Conservation (phyloP, 2,113 vertebrate species). For the Anas platyrhynchos region DNA sequence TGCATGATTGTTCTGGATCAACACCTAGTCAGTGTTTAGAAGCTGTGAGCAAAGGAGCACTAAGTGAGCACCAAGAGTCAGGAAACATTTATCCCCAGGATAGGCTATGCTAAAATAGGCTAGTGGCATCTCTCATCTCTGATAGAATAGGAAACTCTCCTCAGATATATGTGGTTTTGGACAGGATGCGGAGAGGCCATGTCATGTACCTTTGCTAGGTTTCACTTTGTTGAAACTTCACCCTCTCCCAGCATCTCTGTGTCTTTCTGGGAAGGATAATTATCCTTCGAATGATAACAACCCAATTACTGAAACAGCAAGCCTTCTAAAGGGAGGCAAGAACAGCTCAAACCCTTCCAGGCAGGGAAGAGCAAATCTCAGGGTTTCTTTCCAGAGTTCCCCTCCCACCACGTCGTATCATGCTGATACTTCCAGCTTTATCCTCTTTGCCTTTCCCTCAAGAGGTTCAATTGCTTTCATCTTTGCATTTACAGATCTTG, state of each 20-base stretch:
- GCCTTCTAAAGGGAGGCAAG: neutral
- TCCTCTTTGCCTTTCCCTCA: conserved; percentile 19
- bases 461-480: conserved; percentile 33
- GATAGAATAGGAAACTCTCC: neutral
- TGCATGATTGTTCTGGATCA: neutral
- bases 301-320: conserved; percentile 3
- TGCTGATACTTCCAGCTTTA: conserved; percentile 29
- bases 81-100: neutral
- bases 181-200: neutral
- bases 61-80: neutral
- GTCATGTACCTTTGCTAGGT: neutral
- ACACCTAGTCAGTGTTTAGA: neutral
- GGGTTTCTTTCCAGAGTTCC: neutral
- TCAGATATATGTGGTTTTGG: neutral
- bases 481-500: neutral
- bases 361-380: neutral
- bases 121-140: neutral
- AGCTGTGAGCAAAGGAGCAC: neutral
- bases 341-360: neutral
- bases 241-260: neutral
- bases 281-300: neutral
- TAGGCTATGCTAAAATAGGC: no score
- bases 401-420: conserved; percentile 2
- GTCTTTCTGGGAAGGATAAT: neutral
- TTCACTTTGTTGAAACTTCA: neutral